phyloP scores from a whole-genome alignment of 2,888 invertebrate species.

The Mythimna lalbum region DNA sequence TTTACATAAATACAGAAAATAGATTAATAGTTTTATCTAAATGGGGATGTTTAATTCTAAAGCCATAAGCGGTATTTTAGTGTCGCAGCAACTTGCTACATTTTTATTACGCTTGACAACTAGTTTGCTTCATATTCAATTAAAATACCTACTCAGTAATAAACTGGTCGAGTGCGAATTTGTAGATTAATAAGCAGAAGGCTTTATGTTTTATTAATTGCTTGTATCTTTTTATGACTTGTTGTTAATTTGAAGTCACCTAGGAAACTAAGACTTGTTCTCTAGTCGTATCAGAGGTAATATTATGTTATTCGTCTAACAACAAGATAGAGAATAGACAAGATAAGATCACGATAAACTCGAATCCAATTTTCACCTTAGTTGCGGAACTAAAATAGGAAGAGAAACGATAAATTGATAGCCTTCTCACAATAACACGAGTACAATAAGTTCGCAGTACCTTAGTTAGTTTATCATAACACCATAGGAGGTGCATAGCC shows the following conservation, averaged over 20 bases:
- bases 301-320: neutral
- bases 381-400: slow-evolving; percentile 38
- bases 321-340: neutral
- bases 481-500: slow-evolving; percentile 63
- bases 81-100: slow-evolving; percentile 18
- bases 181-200: slow-evolving; percentile 17
- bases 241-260: slow-evolving; percentile 18
- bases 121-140: slow-evolving; percentile 23
- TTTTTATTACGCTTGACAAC: slow-evolving; percentile 20
- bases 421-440: slow-evolving; percentile 54
- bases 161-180: slow-evolving; percentile 35
- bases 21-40: slow-evolving; percentile 50
- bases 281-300: neutral
- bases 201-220: slow-evolving; percentile 41
- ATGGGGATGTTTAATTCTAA: slow-evolving; percentile 36
- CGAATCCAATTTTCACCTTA: slow-evolving; percentile 36
- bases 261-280: slow-evolving; percentile 19
- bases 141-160: slow-evolving; percentile 16
- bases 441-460: slow-evolving; percentile 55
- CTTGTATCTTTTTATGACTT: slow-evolving; percentile 32
- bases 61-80: slow-evolving; percentile 8
- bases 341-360: slow-evolving; percentile 4
- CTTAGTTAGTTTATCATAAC: slow-evolving; percentile 66
- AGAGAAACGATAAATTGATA: slow-evolving; percentile 60
- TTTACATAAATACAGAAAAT: slow-evolving; percentile 63